Base-by-base conservation (phyloP, 2,888 invertebrate species). In the Timema podura region DNA sequence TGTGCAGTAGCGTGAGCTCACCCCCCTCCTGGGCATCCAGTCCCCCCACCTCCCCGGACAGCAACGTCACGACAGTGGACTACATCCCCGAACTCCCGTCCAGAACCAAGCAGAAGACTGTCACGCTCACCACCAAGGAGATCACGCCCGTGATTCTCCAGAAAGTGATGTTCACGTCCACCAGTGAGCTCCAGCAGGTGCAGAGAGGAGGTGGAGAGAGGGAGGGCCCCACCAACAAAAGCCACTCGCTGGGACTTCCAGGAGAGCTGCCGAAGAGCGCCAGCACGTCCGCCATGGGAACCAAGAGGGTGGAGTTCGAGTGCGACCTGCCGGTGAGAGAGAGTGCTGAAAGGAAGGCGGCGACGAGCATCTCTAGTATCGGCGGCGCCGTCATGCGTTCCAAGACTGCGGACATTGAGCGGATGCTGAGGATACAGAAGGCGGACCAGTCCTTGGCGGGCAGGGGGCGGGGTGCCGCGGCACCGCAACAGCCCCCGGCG, bases 381-480 rank as follows among this genome's bases (percentile, higher is more conserved):
- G 88, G 89, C 6, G 88, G 87, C 67, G 88, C 87, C 44, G 88
- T 89, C 44, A 78, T 89, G 73, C 82, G 86, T 74, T 89, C 88
- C 3, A 87, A 88, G 79, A 89, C 89, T 0, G 88, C 87, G 0
- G 89, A 89, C 76, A 88, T 89, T 76, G 89, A 89, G 76, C 82
- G 86, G 75, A 86, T 88, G 78, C 69, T 73, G 6, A 71, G 71
- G 61, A 67, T 72, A 71, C 67, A 69, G 54, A 70, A 70, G 54
- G 71, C 30, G 30, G 59, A 46, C 8, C 59, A 48, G 48, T 15
- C 59, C 30, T n/a, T 46, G 10, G 11, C 10, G 5, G 47, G 47
- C 9, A 49, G 54, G 46, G 59, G 16, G 6, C 54, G 59, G 16
- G 15, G 13, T 46, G 46, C 44, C 46, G 30, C 57, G 47, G 10